Base-by-base conservation (phyloP, 92 coral and sea anemone species). In the Epizoanthus scotinus region DNA sequence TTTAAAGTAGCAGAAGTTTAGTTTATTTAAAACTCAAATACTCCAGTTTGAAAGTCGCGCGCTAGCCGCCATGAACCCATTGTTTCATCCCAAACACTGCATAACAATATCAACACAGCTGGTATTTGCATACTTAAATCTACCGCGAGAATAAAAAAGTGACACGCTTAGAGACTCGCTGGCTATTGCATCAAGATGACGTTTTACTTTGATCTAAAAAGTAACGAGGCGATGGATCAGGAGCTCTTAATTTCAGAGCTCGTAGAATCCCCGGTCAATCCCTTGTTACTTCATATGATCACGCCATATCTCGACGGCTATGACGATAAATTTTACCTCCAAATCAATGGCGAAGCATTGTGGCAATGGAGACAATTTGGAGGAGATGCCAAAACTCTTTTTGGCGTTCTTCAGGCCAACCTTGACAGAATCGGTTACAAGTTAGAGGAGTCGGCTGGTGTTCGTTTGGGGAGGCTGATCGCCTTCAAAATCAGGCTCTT, bases 261-360 rank as follows among this genome's bases (percentile, higher is more conserved):
- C 69, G 6, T 6, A 53, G 81, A 42, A 49, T 21, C 84, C 84
- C 74, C 59, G 17, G 59, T 59, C 64, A 26, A 59, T 59, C 64
- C 64, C 25, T 53, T 67, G 50, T 29, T 79, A 12, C 47, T 79
- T 3, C 73, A 68, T 13, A 81, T 81, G 85, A 71, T 68, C 27
- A 27, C 78, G 12, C 78, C 69, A 26, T 47, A 66, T 31, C 42
- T 67, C 40, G 52, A 81, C 68, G 59, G 67, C 1, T 25, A 81
- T 72, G 56, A 80, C 65, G 19, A 28, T 2, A 67, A 54, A 18
- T 55, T 79, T 29, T 53, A 54, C 31, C 52, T 79, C 44, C 71
- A 78, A 78, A 22, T 63, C 2, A 65, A 65, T 17, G 60, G 84
- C 26, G 40, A 63, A 63, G 8, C 25, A 2, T 34, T 81, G 66